Evolutionary conservation across 1,140 invertebrate genomes (phyloP).

Genomic region (Anthonomus grandis): DNA sequence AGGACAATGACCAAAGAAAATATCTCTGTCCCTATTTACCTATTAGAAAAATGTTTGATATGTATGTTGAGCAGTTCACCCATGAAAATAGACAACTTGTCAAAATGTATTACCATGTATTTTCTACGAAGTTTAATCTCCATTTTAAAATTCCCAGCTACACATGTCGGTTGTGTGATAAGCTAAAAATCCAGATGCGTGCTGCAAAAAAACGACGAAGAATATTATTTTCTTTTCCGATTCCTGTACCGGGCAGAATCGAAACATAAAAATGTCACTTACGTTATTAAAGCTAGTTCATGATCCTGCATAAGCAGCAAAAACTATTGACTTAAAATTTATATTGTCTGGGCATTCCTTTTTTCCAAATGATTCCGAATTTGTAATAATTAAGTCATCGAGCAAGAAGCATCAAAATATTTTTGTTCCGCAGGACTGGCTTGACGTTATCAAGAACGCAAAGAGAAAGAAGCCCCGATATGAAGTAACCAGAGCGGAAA

Average conservation of each 20-base stretch:
- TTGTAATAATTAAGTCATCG: too few species aligned
- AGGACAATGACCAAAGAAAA: constrained; percentile 18
- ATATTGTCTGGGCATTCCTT: too few species aligned
- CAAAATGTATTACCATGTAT: constrained; percentile 22
- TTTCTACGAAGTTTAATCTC: constrained; percentile 22
- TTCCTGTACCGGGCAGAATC: too few species aligned
- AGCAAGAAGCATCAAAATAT: too few species aligned
- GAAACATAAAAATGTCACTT: too few species aligned
- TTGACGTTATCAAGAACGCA: not conserved
- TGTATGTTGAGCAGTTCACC: constrained; percentile 18
- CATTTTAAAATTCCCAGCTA: constrained; percentile 22
- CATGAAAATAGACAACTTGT: constrained; percentile 11
- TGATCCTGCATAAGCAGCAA: too few species aligned
- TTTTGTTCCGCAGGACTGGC: constrained; percentile 8
- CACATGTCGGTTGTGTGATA: constrained; percentile 13
- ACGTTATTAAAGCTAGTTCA: too few species aligned
- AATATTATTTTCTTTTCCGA: too few species aligned
- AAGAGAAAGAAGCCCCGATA: not conserved
- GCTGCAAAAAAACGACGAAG: too few species aligned
- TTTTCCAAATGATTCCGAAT: too few species aligned
- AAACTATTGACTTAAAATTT: too few species aligned
- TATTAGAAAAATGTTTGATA: constrained; percentile 33
- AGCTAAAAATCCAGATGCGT: too few species aligned
- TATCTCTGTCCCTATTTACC: constrained; percentile 18
- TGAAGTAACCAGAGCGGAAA: not conserved